Conservation (phyloP, 2,888 invertebrate species). For the Hirtodrosophila histrioides region DNA sequence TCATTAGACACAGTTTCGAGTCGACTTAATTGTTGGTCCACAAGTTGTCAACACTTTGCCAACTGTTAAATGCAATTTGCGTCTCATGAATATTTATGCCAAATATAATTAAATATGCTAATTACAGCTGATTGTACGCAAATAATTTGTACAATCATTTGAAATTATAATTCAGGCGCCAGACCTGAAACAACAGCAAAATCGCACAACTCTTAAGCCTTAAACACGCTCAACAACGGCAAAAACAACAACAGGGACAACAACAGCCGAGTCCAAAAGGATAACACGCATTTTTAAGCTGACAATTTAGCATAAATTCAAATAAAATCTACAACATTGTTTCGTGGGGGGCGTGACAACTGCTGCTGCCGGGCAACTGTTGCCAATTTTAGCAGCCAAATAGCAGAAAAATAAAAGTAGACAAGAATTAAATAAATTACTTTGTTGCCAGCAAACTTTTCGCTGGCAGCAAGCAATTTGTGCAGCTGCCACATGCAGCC, state of each 20-base stretch:
- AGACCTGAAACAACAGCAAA: slow-evolving; percentile 14
- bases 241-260: slow-evolving; percentile 13
- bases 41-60: slow-evolving; percentile 63
- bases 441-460: slow-evolving; percentile 69
- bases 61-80: slow-evolving; percentile 64
- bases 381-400: slow-evolving; percentile 57
- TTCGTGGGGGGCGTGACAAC: slow-evolving; percentile 25
- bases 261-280: slow-evolving; percentile 54
- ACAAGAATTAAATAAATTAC: slow-evolving; percentile 74
- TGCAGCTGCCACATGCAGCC: slow-evolving; percentile 64
- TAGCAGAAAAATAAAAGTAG: slow-evolving; percentile 28
- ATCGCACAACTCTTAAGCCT: slow-evolving; percentile 31
- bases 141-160: slow-evolving; percentile 76
- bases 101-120: slow-evolving; percentile 76
- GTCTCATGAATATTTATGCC: slow-evolving; percentile 74
- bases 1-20: slow-evolving; percentile 41
- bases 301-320: slow-evolving; percentile 77
- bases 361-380: slow-evolving; percentile 58
- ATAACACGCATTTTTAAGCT: slow-evolving; percentile 75
- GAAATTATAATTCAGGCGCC: slow-evolving; percentile 69
- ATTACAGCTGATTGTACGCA: slow-evolving; percentile 76
- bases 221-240: slow-evolving; percentile 28
- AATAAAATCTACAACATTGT: slow-evolving; percentile 63
- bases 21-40: slow-evolving; percentile 46
- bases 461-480: slow-evolving; percentile 72